phyloP scores from a whole-genome alignment of 2,888 invertebrate genomes.

The Drosophila fungiperda region DNA sequence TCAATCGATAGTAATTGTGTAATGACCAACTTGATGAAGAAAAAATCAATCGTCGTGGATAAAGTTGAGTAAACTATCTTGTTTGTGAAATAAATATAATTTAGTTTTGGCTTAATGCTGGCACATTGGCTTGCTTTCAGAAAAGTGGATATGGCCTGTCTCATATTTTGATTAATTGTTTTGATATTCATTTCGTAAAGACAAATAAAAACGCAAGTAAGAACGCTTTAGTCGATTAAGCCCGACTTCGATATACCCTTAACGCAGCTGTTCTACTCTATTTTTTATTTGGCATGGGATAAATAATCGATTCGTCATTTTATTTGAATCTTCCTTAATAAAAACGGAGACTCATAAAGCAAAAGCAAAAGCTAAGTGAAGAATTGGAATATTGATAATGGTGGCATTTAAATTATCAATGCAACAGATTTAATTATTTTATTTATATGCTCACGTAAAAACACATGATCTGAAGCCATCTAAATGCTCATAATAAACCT shows the following conservation, averaged over 20 bases:
- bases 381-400: not conserved
- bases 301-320: not conserved
- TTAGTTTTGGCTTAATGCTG: too few relatives aligned
- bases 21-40: not conserved
- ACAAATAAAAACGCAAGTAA: too few relatives aligned
- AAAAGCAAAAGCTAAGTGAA: not conserved
- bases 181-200: not conserved
- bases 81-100: too few relatives aligned
- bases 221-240: too few relatives aligned
- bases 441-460: not conserved
- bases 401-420: not conserved
- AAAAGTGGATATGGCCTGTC: not conserved
- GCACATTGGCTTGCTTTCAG: not conserved
- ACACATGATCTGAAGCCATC: too few relatives aligned
- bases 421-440: not conserved
- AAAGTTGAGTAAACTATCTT: not conserved
- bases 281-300: too few relatives aligned
- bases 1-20: too few relatives aligned
- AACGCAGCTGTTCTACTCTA: too few relatives aligned
- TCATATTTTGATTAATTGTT: not conserved
- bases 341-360: not conserved
- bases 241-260: too few relatives aligned
- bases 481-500: not conserved
- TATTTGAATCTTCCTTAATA: not conserved
- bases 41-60: not conserved